phyloP scores from a whole-genome alignment of 2,888 invertebrate genomes.

The Ypsolopha scabrella region DNA sequence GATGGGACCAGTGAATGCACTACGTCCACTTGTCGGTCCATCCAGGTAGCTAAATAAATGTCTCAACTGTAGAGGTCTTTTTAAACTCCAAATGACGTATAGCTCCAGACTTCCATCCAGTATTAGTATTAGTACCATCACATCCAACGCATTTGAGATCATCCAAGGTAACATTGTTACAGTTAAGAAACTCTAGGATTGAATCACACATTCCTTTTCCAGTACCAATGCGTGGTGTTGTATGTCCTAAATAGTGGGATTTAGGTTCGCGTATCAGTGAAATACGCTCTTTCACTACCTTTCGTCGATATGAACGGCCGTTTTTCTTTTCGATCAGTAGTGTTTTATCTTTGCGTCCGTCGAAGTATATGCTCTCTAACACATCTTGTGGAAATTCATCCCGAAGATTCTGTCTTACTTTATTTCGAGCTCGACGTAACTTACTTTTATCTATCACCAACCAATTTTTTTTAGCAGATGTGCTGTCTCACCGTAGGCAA shows the following conservation, averaged over 20 bases:
- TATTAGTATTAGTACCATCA: slow-evolving; percentile 14
- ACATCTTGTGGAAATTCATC: background rate
- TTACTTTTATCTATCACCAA: slow-evolving; percentile 9
- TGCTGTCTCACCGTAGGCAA: too few relatives aligned
- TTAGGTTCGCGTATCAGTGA: slow-evolving; percentile 11
- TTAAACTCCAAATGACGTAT: too few relatives aligned
- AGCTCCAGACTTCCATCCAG: slow-evolving; percentile 12
- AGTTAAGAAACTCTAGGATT: background rate
- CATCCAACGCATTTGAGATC: slow-evolving; percentile 12
- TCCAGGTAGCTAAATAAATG: slow-evolving; percentile 15
- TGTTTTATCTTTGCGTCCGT: slow-evolving; percentile 12
- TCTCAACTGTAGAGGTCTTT: slow-evolving; percentile 11
- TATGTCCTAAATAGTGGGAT: slow-evolving; percentile 8
- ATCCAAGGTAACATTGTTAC: slow-evolving; percentile 4
- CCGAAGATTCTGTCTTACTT: slow-evolving; percentile 1
- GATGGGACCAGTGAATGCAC: background rate
- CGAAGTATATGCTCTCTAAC: slow-evolving; percentile 12
- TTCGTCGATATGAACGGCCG: slow-evolving; percentile 5
- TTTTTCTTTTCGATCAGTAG: slow-evolving; percentile 8
- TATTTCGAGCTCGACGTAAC: slow-evolving; percentile 10
- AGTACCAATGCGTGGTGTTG: background rate
- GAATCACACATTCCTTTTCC: slow-evolving; percentile 3
- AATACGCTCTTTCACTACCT: slow-evolving; percentile 9
- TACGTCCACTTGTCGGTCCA: slow-evolving; percentile 9
- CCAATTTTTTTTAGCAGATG: too few relatives aligned